Evolutionary conservation across 2,888 invertebrate species (phyloP), one percentile per base, ranked within the genome.

Genomic region (Lacanobia oleracea): DNA sequence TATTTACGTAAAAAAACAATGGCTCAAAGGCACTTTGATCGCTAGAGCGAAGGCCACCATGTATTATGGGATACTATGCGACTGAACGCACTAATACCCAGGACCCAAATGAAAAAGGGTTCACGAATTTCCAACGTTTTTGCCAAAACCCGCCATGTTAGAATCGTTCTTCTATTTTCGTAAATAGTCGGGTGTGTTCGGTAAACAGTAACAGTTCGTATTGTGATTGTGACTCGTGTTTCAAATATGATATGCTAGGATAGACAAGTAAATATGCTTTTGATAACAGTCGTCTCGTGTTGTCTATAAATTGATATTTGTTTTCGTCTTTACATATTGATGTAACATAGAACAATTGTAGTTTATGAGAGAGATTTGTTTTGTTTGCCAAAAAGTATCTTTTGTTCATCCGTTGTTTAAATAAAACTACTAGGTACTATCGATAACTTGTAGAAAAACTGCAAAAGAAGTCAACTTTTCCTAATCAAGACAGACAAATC

Each of bases 31-130:
- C 7, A 71, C 85, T 85, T 85, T 85, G 84, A 85, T 85, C 84
- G 79, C 9, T 60, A 75, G 82, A 85, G 79, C 82, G 74, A 37
- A 54, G 66, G 70, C 21, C 62, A 51, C 51, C 70, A 59, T 63
- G 37, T 59, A 67, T 67, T 72, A 74, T 67, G 69, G 70, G 74
- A 69, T 43, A 57, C 50, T 40, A 54, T 33, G n/a, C 68, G 65
- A 61, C 50, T 85, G 85, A 85, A 85, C 84, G 84, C 84, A 82
- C 79, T 77, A 45, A 18, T 85, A 77, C 75, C 76, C 83, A 72
- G 54, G 60, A 69, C 48, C 48, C 62, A 64, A 64, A 54, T 23
- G 23, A 45, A 65, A 67, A 59, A 76, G 67, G 68, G 81, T 77
- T 69, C 37, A 70, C 72, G 77, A 60, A 61, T 73, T 50, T 60